These are phyloP conservation scores for Allolobophora icterica DNA, from an alignment of 2,888 invertebrate genomes.

Conservation along the genomic window DNA sequence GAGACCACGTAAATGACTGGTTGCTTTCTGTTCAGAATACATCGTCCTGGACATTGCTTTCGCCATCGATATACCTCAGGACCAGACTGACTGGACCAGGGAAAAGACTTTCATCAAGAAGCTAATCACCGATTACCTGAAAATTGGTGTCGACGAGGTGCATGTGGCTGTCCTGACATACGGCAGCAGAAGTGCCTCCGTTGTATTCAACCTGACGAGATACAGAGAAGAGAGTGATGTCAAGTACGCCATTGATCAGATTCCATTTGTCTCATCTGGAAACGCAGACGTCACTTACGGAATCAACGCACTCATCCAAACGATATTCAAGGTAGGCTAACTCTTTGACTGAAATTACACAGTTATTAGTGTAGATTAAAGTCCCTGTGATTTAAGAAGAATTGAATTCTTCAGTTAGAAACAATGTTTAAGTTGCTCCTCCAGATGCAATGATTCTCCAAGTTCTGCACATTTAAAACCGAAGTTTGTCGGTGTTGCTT, in stretches of 20 bases:
- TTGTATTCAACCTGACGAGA: conserved; percentile 26
- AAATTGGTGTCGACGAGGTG: conserved; percentile 21
- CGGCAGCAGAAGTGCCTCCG: neutral
- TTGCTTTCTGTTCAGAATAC: neutral
- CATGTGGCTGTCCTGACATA: conserved; percentile 34
- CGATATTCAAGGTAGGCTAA: no score
- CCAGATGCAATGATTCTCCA: no score
- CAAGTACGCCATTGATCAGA: conserved; percentile 32
- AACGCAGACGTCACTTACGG: neutral
- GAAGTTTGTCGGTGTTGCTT: no score
- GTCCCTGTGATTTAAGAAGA: no score
- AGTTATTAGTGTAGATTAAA: no score
- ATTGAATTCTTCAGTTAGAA: no score
- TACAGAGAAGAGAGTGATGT: conserved; percentile 30
- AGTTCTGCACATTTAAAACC: no score
- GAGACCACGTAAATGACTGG: no score
- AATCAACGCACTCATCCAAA: no score
- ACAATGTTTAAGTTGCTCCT: no score
- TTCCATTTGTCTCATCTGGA: conserved; percentile 27
- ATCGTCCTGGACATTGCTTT: conserved; percentile 28
- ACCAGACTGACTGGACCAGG: neutral
- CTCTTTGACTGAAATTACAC: no score
- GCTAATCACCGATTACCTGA: conserved; percentile 34
- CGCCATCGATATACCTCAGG: conserved; percentile 35
- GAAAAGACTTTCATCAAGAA: conserved; percentile 33